Evolutionary conservation across 2,888 invertebrate species (phyloP).

Genomic region (Leptothorax acervorum): DNA sequence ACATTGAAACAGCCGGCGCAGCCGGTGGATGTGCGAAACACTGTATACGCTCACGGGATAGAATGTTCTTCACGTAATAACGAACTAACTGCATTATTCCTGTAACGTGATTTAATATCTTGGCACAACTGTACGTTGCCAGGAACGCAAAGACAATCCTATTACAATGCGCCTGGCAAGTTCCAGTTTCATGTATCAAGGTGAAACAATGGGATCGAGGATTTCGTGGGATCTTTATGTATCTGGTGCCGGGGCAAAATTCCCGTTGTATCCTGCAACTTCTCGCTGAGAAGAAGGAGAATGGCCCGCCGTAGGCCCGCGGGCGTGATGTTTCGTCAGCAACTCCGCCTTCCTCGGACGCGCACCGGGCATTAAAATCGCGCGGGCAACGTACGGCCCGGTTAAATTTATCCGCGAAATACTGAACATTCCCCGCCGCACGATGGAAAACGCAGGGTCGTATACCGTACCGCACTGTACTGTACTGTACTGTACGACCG

Average conservation of each 20-base stretch:
- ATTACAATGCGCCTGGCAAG: slow-evolving; percentile 56
- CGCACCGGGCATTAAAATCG: slow-evolving; percentile 61
- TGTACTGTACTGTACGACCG: neutral
- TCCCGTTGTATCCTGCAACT: slow-evolving; percentile 46
- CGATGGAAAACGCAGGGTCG: slow-evolving; percentile 33
- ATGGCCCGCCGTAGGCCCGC: neutral
- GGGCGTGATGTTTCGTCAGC: slow-evolving; percentile 26
- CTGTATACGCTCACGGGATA: slow-evolving; percentile 36
- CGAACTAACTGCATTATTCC: slow-evolving; percentile 56
- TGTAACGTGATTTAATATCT: slow-evolving; percentile 56
- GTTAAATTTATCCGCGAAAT: slow-evolving; percentile 77
- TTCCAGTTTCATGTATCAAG: slow-evolving; percentile 56
- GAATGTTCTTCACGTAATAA: slow-evolving; percentile 53
- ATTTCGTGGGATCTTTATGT: slow-evolving; percentile 53
- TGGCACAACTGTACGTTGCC: slow-evolving; percentile 51
- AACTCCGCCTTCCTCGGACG: slow-evolving; percentile 70
- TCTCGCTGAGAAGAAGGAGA: neutral
- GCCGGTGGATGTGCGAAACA: slow-evolving; percentile 22
- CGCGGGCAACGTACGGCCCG: slow-evolving; percentile 62
- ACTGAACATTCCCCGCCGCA: slow-evolving; percentile 66
- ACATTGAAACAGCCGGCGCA: slow-evolving; percentile 35
- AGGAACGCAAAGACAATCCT: slow-evolving; percentile 55
- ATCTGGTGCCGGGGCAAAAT: slow-evolving; percentile 40
- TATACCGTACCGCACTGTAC: neutral
- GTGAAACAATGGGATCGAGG: slow-evolving; percentile 52